phyloP scores from a whole-genome alignment of 2,888 invertebrate genomes.

The Drosophila sordidula region DNA sequence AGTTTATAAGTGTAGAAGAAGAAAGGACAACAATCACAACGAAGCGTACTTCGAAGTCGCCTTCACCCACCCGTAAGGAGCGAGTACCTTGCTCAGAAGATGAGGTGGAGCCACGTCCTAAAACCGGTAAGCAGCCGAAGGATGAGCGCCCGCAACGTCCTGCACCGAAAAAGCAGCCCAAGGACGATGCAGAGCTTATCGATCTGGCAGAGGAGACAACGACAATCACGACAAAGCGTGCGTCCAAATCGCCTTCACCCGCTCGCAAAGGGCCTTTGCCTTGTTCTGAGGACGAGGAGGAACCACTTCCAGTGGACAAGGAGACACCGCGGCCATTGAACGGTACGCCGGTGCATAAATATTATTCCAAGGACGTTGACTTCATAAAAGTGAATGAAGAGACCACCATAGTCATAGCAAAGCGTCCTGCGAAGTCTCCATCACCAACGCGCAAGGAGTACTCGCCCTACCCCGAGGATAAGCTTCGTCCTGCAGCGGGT shows the following conservation, averaged over 20 bases:
- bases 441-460: conserved; percentile 44
- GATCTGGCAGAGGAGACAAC: background rate
- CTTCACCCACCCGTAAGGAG: background rate
- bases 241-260: conserved; percentile 3
- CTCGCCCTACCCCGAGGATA: conserved; percentile 27
- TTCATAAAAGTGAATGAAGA: conserved; percentile 50
- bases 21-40: conserved; percentile 1
- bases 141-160: background rate
- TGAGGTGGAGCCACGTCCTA: background rate
- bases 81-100: background rate
- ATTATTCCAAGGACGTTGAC: conserved; percentile 34
- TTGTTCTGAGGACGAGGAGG: background rate
- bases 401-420: conserved; percentile 56
- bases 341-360: background rate
- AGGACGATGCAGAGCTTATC: background rate
- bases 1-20: conserved; percentile 2
- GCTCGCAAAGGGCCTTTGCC: conserved; percentile 1
- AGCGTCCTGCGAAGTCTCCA: conserved; percentile 43
- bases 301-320: background rate
- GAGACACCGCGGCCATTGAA: background rate
- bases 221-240: conserved; percentile 1
- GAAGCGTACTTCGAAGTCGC: background rate
- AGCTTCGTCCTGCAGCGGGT: background rate
- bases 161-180: background rate
- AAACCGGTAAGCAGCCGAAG: background rate